Percentiles rank a stretch among this genome's conserved stretches.
Conservation (phyloP, 2,888 invertebrate genomes). For the Morpho achilles region DNA sequence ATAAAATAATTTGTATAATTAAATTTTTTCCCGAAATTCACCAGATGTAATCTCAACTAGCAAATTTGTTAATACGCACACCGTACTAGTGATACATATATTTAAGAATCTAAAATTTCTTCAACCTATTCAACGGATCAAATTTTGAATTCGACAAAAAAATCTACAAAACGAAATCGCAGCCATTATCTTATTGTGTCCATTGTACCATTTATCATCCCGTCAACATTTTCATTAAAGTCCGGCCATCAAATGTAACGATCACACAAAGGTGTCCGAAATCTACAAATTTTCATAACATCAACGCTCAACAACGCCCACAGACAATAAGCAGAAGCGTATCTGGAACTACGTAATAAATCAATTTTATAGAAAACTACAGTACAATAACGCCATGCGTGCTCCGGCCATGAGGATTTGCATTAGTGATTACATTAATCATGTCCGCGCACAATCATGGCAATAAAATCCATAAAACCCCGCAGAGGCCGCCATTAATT, state of each 20-base stretch:
- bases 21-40: no score
- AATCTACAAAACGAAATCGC: neutral
- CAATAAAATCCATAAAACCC: slow-evolving; percentile 74
- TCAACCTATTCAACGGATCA: no score
- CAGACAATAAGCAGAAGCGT: slow-evolving; percentile 43
- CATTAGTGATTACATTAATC: slow-evolving; percentile 78
- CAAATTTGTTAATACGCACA: no score
- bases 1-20: no score
- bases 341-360: slow-evolving; percentile 60
- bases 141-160: neutral
- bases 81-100: no score
- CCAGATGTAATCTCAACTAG: no score
- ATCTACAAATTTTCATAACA: slow-evolving; percentile 9
- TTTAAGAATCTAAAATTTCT: no score
- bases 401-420: slow-evolving; percentile 64
- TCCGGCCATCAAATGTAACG: slow-evolving; percentile 4
- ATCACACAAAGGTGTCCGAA: slow-evolving; percentile 5
- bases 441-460: slow-evolving; percentile 64
- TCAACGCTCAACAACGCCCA: slow-evolving; percentile 40
- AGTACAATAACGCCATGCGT: slow-evolving; percentile 56
- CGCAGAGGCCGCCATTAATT: slow-evolving; percentile 74
- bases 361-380: slow-evolving; percentile 68
- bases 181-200: neutral
- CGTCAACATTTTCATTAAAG: slow-evolving; percentile 15
- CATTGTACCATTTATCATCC: slow-evolving; percentile 13